phyloP scores from a whole-genome alignment of 2,797 vertebrate genomes.

The Argentina silus region DNA sequence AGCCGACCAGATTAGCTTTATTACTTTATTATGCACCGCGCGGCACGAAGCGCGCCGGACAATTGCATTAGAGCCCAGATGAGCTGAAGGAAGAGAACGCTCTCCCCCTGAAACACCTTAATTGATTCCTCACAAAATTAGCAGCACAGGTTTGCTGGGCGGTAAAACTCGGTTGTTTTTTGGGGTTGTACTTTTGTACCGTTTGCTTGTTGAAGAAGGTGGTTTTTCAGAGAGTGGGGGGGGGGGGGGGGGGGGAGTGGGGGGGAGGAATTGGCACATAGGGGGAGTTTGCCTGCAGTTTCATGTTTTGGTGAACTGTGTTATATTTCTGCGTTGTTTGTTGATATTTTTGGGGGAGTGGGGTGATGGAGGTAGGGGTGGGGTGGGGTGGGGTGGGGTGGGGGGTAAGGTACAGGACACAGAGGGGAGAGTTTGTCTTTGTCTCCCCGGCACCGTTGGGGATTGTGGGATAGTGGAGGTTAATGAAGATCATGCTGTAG shows the following conservation, averaged over 20 bases:
- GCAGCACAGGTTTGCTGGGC: constrained; percentile 71
- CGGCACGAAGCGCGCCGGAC: constrained; percentile 90
- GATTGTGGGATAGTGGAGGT: constrained; percentile 76
- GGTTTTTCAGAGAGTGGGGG: too few species aligned
- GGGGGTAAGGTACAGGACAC: constrained; percentile 64
- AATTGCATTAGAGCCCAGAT: constrained; percentile 96
- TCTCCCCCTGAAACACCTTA: constrained; percentile 75
- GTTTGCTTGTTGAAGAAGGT: not conserved
- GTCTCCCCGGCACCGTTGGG: constrained; percentile 73
- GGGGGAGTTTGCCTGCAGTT: constrained; percentile 56
- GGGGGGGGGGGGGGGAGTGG: not conserved
- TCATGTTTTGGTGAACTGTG: not conserved
- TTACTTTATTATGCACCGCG: constrained; percentile 96
- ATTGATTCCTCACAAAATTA: constrained; percentile 87
- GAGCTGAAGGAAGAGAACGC: constrained; percentile 86
- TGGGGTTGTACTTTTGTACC: constrained; percentile 26
- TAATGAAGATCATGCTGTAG: constrained; percentile 80
- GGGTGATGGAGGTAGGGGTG: constrained; percentile 9
- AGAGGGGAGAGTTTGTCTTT: constrained; percentile 79
- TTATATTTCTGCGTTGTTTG: too few species aligned
- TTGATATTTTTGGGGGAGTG: not conserved
- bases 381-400: constrained; percentile 30
- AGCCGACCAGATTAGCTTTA: constrained; percentile 94
- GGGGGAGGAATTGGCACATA: constrained; percentile 58
- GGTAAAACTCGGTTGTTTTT: constrained; percentile 1